These are phyloP conservation scores for Egretta garzetta DNA, from an alignment of 2,113 vertebrate genomes.

Conservation along the genomic window DNA sequence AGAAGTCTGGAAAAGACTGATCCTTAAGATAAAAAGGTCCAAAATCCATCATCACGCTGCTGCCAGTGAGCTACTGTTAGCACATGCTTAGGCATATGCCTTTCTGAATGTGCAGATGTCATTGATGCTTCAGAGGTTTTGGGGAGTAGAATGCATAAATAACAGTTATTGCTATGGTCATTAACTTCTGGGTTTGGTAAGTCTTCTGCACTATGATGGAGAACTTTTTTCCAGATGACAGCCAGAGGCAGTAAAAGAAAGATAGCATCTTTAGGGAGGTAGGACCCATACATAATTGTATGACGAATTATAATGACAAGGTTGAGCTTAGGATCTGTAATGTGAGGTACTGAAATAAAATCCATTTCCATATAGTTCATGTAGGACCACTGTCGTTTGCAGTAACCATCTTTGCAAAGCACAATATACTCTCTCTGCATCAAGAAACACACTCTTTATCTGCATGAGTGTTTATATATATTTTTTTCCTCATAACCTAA, in stretches of 20 bases:
- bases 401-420: not conserved
- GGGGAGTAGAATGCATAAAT: conserved; percentile 3
- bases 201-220: not conserved
- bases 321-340: not conserved
- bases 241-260: not conserved
- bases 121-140: conserved; percentile 17
- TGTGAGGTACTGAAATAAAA: not conserved
- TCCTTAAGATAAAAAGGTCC: not conserved
- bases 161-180: not conserved
- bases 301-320: conserved; percentile 16
- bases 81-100: not conserved
- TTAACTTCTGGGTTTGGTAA: conserved; percentile 18
- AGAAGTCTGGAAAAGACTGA: not conserved
- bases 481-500: not conserved
- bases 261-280: not conserved
- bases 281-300: not conserved
- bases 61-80: not conserved
- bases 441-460: not conserved
- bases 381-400: not conserved
- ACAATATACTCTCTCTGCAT: not conserved
- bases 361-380: not conserved
- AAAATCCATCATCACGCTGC: not conserved
- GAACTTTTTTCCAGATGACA: not conserved
- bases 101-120: conserved; percentile 7
- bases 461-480: not conserved